Conservation (phyloP, 1,140 invertebrate genomes). For the Trachymyrmex cornetzi region DNA sequence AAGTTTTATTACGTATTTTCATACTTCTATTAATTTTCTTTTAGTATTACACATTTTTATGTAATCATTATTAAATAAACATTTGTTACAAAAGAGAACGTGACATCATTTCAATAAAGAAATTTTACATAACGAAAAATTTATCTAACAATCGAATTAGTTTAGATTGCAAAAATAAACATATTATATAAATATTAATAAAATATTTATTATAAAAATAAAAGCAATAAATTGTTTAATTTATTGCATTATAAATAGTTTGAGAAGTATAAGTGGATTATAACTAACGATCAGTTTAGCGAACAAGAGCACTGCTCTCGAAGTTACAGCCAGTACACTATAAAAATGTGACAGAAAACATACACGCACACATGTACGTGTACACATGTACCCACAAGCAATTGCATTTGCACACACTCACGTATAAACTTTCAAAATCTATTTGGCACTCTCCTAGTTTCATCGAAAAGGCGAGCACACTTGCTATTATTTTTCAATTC, state of each 20-base stretch:
- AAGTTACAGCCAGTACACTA: conserved; percentile 53
- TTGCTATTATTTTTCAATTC: conserved; percentile 84
- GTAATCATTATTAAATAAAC: neutral
- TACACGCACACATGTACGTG: conserved; percentile 33
- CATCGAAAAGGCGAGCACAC: conserved; percentile 81
- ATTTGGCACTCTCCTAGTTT: conserved; percentile 82
- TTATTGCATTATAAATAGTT: neutral
- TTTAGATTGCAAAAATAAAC: neutral
- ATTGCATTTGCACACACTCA: conserved; percentile 63
- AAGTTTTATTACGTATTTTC: neutral
- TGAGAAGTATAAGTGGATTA: neutral
- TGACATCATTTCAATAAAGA: neutral
- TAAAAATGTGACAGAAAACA: conserved; percentile 71
- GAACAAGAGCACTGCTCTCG: conserved; percentile 28
- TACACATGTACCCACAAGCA: conserved; percentile 34
- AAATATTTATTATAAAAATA: neutral
- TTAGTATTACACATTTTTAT: neutral
- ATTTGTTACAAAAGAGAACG: too few species aligned
- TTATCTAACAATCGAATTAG: neutral
- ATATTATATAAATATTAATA: too few species aligned
- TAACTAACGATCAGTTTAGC: conserved; percentile 62
- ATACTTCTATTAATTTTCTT: neutral
- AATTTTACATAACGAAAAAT: neutral
- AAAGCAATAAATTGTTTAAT: neutral
- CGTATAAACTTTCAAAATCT: conserved; percentile 83